Base-by-base conservation (phyloP, 2,888 invertebrate genomes). In the Noctua pronuba region DNA sequence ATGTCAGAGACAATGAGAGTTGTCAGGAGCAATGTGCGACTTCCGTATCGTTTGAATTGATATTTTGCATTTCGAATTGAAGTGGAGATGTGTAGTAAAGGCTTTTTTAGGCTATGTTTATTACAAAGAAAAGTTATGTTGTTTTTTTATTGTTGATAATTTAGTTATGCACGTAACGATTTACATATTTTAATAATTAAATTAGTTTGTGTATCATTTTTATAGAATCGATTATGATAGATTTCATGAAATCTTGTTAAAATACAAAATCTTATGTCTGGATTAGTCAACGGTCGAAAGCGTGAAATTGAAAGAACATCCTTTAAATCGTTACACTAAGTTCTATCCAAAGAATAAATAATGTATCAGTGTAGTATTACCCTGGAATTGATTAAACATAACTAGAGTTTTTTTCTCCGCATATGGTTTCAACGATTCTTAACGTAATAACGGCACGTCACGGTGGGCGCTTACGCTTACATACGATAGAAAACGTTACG, bases 401-500 rank as follows among this genome's bases (percentile, higher is more conserved):
- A 35, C 67, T 77, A 4, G 1, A 73, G 21, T 76, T 85, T 86
- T 86, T 85, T 84, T 73, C 58, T 35, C 11, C 67, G 41, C 82
- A 84, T 85, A 84, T 80, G 83, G 21, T 77, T 74, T 55, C 75
- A 84, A 84, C 85, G 85, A 73, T 83, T 71, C 83, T 65, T 64
- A 83, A 79, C 75, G 81, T 68, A 49, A 31, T 69, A 87, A 87
- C 88, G 88, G 83, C 24, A 31, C 75, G 84, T 79, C 82, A 80
- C 84, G 87, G 71, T 84, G 7, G 13, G 21, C 78, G 83, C 80
- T 70, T 66, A 18, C 72, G 55, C 28, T 38, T 21, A 66, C 58
- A 58, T 71, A 49, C 72, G 44, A 67, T 73, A 55, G 68, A 69
- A 71, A 65, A 72, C 80, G 84, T 76, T 84, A 65, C 11, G 10